Percentiles rank a stretch among this genome's conserved stretches.
These are phyloP conservation scores for Amblyopsis rosae DNA, from an alignment of 2,113 vertebrate genomes.

Conservation along the genomic window DNA sequence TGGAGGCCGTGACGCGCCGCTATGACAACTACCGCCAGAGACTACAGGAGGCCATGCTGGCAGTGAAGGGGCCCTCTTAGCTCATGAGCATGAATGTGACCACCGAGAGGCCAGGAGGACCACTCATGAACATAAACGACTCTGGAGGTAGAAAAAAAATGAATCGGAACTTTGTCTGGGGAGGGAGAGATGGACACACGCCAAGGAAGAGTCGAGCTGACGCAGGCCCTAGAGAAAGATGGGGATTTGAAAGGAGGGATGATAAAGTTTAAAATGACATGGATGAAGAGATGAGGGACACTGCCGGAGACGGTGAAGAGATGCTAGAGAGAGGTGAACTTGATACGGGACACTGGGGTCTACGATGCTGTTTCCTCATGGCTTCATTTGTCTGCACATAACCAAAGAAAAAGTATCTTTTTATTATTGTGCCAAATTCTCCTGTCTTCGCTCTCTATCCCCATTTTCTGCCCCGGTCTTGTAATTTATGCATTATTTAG, in stretches of 20 bases:
- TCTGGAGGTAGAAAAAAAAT: no score
- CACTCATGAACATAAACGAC: no score
- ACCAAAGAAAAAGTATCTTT: not conserved
- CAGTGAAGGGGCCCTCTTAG: conserved; percentile 77
- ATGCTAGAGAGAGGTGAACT: not conserved
- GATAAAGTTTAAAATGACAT: not conserved
- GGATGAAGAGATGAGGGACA: not conserved
- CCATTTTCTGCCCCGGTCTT: conserved; percentile 37
- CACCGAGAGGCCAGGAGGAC: conserved; percentile 11
- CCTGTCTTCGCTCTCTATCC: conserved; percentile 16
- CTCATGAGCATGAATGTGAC: conserved; percentile 1
- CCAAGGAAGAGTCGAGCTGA: conserved; percentile 3
- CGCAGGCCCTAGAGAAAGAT: conserved; percentile 1
- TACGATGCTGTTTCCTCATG: conserved; percentile 18
- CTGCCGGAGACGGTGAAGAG: not conserved
- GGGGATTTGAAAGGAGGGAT: not conserved
- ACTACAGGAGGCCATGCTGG: conserved; percentile 85
- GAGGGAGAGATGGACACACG: conserved; percentile 18
- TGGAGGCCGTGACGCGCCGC: conserved; percentile 79
- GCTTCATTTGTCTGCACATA: conserved; percentile 15
- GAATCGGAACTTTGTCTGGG: not conserved
- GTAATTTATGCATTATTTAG: conserved; percentile 26
- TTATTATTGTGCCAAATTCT: conserved; percentile 57
- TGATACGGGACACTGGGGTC: conserved; percentile 15
- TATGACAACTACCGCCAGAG: conserved; percentile 83